These are phyloP conservation scores for Nesoenas mayeri DNA, from an alignment of 2,113 vertebrate genomes.

Conservation along the genomic window DNA sequence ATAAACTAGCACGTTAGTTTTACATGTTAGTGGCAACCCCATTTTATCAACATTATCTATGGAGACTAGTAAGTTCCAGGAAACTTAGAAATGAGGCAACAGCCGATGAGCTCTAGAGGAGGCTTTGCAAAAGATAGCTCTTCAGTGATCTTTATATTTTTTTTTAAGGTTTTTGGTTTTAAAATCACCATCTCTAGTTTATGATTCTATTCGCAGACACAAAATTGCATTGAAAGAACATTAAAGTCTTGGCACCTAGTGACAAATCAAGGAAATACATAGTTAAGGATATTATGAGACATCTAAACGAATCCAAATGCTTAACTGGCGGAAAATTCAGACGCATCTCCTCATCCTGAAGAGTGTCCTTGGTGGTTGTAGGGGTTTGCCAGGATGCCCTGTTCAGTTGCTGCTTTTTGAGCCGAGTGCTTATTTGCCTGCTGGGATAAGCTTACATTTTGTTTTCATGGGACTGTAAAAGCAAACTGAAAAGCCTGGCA, in stretches of 20 bases:
- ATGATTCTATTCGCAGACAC: neutral
- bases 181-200: neutral
- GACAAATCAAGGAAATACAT: neutral
- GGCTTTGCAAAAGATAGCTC: neutral
- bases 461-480: neutral
- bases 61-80: neutral
- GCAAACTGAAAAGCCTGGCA: neutral
- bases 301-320: neutral
- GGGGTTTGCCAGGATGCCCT: neutral
- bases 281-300: neutral
- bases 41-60: slow-evolving; percentile 4
- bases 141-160: neutral
- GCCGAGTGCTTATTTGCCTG: neutral
- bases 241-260: neutral
- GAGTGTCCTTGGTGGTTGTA: neutral
- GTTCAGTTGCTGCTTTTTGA: neutral
- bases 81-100: neutral
- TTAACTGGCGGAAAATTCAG: neutral
- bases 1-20: slow-evolving; percentile 1
- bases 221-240: neutral
- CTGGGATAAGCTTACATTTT: neutral
- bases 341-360: neutral
- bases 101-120: neutral
- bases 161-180: neutral
- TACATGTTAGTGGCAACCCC: neutral